These are phyloP conservation scores for Suricata suricatta DNA, from an alignment of 2,113 vertebrate species.

Conservation along the genomic window DNA sequence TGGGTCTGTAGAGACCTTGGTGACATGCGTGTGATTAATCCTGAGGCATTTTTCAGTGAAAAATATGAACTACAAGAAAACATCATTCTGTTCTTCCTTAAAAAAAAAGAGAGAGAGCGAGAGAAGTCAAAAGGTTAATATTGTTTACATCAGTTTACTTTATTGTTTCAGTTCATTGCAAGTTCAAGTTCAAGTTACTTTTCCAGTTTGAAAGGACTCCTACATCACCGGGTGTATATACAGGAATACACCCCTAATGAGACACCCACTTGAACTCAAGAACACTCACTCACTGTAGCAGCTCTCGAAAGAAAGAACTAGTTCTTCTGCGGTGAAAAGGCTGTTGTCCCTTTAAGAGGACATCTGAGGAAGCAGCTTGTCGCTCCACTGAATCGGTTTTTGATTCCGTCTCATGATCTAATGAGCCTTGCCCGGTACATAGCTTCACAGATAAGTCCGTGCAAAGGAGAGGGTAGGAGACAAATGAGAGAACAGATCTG, in stretches of 20 bases:
- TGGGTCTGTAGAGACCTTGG: background rate
- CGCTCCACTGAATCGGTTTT: background rate
- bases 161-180: background rate
- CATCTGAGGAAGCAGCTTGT: background rate
- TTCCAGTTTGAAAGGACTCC: slow-evolving; percentile 13
- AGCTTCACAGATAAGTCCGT: background rate
- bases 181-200: background rate
- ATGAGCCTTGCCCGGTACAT: background rate
- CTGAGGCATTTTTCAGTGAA: background rate
- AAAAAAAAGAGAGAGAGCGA: background rate
- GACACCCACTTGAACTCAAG: background rate
- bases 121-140: background rate
- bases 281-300: background rate
- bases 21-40: background rate
- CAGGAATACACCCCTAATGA: background rate
- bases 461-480: background rate
- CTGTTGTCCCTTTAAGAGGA: background rate
- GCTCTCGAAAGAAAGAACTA: background rate
- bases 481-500: background rate
- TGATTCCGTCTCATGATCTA: background rate
- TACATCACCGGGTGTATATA: background rate
- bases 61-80: background rate
- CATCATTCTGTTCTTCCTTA: background rate
- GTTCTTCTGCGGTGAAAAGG: background rate
- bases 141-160: background rate